Conservation (phyloP, 2,113 vertebrate species). For the Platichthys stellatus region DNA sequence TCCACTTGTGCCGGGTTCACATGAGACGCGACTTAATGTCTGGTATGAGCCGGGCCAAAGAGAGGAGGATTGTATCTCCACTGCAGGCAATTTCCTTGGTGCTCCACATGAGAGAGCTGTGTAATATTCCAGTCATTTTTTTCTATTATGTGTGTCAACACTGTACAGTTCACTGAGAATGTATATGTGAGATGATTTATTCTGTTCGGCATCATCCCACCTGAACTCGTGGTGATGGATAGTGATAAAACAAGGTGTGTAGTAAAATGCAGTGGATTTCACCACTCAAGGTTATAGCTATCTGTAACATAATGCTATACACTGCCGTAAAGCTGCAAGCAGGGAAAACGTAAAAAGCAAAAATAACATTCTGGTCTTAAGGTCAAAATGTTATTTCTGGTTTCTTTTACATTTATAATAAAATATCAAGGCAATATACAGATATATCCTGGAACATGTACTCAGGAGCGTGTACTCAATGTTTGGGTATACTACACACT, state of each 20-base stretch:
- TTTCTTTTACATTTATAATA: slow-evolving; percentile 6
- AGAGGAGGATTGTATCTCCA: slow-evolving; percentile 25
- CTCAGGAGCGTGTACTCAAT: background rate
- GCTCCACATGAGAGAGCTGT: slow-evolving; percentile 39
- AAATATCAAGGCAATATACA: background rate
- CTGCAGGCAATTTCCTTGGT: slow-evolving; percentile 35
- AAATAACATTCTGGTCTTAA: background rate
- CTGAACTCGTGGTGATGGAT: slow-evolving; percentile 36
- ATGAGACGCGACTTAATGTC: background rate
- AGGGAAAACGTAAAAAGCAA: background rate
- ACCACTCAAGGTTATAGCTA: slow-evolving; percentile 40
- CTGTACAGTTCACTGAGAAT: slow-evolving; percentile 48
- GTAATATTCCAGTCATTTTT: slow-evolving; percentile 40
- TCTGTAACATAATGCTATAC: slow-evolving; percentile 20
- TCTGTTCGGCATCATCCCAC: slow-evolving; percentile 44
- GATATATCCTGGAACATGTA: background rate
- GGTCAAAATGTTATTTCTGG: background rate
- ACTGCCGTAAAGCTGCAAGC: slow-evolving; percentile 13
- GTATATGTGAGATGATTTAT: slow-evolving; percentile 60
- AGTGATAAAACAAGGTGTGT: slow-evolving; percentile 25
- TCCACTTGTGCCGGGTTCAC: background rate
- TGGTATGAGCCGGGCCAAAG: background rate
- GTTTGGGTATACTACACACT: no score
- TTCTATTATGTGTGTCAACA: slow-evolving; percentile 46
- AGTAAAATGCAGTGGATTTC: slow-evolving; percentile 38